These are phyloP conservation scores for Zaprionus kolodkinae DNA, from an alignment of 1,140 invertebrate species.

Conservation along the genomic window DNA sequence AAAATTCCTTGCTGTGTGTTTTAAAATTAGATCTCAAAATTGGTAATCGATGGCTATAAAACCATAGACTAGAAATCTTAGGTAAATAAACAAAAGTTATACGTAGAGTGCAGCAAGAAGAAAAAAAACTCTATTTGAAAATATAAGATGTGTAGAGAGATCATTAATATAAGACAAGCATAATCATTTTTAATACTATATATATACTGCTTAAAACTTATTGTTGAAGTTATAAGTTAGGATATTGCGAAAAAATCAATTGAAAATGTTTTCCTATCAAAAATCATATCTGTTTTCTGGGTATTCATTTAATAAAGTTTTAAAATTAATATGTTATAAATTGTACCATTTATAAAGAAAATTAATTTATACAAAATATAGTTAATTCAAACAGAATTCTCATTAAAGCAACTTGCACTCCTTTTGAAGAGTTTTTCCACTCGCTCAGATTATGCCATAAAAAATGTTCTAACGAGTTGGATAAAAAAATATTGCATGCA, in stretches of 20 bases:
- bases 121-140: background rate
- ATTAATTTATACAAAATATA: background rate
- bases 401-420: background rate
- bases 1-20: background rate
- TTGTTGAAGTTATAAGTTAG: no score
- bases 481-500: background rate
- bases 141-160: no score
- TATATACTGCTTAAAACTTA: background rate
- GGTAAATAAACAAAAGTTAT: slow-evolving; percentile 19
- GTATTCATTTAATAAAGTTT: no score
- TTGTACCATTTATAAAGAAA: background rate
- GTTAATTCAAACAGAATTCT: background rate
- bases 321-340: background rate
- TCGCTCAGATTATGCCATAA: background rate
- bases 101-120: background rate
- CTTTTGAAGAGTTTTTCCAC: background rate
- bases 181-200: background rate
- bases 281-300: no score
- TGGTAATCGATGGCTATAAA: slow-evolving; percentile 10
- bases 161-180: background rate
- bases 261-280: no score
- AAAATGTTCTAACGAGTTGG: background rate
- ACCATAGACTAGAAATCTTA: slow-evolving; percentile 1
- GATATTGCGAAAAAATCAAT: no score
- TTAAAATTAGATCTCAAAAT: background rate